Conservation (phyloP, 2,888 invertebrate species). For the Drosophila falleni region DNA sequence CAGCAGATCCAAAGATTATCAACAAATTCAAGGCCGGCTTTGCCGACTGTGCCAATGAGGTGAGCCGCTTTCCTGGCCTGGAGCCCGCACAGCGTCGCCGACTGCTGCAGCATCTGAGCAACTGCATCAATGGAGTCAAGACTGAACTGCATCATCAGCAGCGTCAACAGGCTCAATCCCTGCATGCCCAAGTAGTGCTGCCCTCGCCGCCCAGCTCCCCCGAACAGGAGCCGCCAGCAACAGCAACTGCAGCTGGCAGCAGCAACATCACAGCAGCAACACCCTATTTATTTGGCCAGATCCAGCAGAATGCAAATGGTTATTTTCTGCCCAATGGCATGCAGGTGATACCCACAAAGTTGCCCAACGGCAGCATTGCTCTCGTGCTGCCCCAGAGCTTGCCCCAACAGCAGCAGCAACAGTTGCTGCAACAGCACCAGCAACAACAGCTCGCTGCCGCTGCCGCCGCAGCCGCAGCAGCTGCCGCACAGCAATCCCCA, state of each 20-base stretch:
- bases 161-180: conserved; percentile 81
- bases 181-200: conserved; percentile 87
- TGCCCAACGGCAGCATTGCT: conserved; percentile 94
- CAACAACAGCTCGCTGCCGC: conserved; percentile 83
- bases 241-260: conserved; percentile 54
- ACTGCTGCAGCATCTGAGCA: conserved; percentile 91
- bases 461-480: conserved; percentile 85
- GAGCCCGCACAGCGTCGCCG: conserved; percentile 91
- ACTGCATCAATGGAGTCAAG: conserved; percentile 87
- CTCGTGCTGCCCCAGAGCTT: conserved; percentile 90
- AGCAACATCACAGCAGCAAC: conserved; percentile 57
- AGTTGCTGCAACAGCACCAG: conserved; percentile 85
- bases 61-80: conserved; percentile 90
- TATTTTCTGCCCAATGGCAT: conserved; percentile 90
- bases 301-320: conserved; percentile 86
- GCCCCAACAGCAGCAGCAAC: conserved; percentile 87
- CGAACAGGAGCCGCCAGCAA: conserved; percentile 83
- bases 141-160: conserved; percentile 83
- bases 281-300: conserved; percentile 77
- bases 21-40: conserved; percentile 95
- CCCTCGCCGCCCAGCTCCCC: conserved; percentile 86
- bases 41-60: conserved; percentile 95
- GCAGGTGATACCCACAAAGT: conserved; percentile 92
- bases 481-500: conserved; percentile 86
- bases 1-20: conserved; percentile 93